Conservation (phyloP, 2,797 vertebrate genomes). For the Pangasius djambal region DNA sequence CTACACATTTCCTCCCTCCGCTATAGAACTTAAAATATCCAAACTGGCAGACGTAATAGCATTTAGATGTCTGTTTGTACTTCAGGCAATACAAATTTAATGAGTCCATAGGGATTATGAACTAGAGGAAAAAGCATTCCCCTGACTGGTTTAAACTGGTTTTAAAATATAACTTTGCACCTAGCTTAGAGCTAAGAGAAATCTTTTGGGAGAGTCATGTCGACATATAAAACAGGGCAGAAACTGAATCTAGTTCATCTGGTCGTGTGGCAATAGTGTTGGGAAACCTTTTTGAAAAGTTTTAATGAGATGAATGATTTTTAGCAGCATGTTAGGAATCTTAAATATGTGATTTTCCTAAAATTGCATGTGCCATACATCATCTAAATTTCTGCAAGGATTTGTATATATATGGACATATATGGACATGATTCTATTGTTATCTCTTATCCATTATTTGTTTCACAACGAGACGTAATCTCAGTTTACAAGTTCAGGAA, state of each 20-base stretch:
- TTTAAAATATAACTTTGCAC: conserved; percentile 6
- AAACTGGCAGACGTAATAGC: conserved; percentile 22
- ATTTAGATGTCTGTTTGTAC: conserved; percentile 34
- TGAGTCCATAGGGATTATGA: conserved; percentile 28
- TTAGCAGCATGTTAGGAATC: neutral
- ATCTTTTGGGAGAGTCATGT: conserved; percentile 14
- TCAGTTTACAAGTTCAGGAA: neutral
- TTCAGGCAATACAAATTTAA: conserved; percentile 36
- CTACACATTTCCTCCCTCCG: neutral
- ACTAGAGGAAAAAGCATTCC: neutral
- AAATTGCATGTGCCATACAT: neutral
- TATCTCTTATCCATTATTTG: neutral
- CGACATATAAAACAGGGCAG: conserved; percentile 24
- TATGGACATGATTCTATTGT: neutral
- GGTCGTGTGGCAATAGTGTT: neutral
- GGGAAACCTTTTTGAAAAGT: neutral
- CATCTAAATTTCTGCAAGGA: neutral
- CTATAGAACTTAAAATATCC: neutral
- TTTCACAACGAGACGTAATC: neutral
- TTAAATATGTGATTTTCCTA: neutral
- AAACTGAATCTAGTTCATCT: conserved; percentile 25
- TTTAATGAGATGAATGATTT: neutral
- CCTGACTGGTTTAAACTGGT: conserved; percentile 25
- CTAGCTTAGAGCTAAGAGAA: conserved; percentile 26
- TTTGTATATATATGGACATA: neutral